phyloP scores from a whole-genome alignment of 1,140 invertebrate species.

The Antheraea mylitta region DNA sequence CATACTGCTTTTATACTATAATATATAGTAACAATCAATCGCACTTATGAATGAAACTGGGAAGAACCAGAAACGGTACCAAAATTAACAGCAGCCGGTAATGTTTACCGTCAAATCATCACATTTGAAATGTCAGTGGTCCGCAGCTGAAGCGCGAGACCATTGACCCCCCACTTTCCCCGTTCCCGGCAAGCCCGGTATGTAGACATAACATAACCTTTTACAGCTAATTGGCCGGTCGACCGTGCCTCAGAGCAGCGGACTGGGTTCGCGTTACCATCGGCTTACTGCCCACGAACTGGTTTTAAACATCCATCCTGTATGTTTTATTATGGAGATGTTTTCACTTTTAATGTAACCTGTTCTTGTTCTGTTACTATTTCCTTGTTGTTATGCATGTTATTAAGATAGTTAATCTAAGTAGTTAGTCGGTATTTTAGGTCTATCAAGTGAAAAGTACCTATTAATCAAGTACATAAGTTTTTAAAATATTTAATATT shows the following conservation, averaged over 20 bases:
- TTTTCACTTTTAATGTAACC: constrained; percentile 18
- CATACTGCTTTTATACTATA: neutral
- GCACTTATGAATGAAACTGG: neutral
- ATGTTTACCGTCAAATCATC: constrained; percentile 16
- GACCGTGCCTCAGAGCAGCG: constrained; percentile 1
- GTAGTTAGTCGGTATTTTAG: neutral
- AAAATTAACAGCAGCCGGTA: neutral
- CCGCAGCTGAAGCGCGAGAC: constrained; percentile 11
- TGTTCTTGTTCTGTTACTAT: neutral
- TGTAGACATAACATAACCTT: constrained; percentile 23
- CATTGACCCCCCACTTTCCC: constrained; percentile 28
- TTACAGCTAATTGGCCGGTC: constrained; percentile 24
- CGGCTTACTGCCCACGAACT: constrained; percentile 14
- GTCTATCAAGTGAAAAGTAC: no score
- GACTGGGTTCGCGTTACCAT: neutral
- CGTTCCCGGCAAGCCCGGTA: constrained; percentile 19
- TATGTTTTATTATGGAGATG: constrained; percentile 1
- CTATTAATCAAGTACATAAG: no score
- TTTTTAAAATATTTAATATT: no score
- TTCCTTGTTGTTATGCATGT: constrained; percentile 1
- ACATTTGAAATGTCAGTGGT: constrained; percentile 16
- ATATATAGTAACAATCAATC: neutral
- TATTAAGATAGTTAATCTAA: neutral
- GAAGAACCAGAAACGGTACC: neutral
- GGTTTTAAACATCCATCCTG: constrained; percentile 9